Evolutionary conservation across 2,888 invertebrate species (phyloP).

Genomic region (Campoplex nolae): DNA sequence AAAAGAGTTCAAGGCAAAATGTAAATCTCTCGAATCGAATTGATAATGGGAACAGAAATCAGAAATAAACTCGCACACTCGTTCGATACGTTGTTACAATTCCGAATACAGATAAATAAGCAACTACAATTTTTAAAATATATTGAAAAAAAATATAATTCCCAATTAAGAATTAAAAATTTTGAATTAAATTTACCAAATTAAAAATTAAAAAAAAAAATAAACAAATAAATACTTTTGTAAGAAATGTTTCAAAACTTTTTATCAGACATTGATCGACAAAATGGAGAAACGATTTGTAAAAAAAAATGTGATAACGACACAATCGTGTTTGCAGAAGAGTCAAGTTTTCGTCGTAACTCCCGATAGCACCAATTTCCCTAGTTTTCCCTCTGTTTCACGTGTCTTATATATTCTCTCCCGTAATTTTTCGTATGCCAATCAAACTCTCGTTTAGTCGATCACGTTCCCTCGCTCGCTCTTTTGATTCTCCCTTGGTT

Average conservation of each 20-base stretch:
- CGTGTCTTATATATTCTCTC: neutral
- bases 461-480: neutral
- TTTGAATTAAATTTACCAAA: neutral
- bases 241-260: neutral
- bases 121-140: no score
- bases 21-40: conserved; percentile 14
- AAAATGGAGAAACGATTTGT: no score
- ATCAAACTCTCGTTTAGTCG: neutral
- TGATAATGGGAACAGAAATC: conserved; percentile 21
- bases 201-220: neutral
- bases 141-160: neutral
- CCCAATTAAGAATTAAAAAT: neutral
- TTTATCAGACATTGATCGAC: neutral
- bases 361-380: conserved; percentile 23
- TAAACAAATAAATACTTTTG: neutral
- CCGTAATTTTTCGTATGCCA: neutral
- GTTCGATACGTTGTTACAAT: neutral
- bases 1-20: conserved; percentile 3
- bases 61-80: conserved; percentile 38
- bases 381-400: neutral
- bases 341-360: neutral
- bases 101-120: no score
- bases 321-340: neutral
- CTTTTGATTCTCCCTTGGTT: conserved; percentile 33
- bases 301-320: neutral